Evolutionary conservation across 2,113 vertebrate genomes (phyloP), one percentile per base, ranked within the genome.

Genomic region (Pseudorectes ferrugineus): DNA sequence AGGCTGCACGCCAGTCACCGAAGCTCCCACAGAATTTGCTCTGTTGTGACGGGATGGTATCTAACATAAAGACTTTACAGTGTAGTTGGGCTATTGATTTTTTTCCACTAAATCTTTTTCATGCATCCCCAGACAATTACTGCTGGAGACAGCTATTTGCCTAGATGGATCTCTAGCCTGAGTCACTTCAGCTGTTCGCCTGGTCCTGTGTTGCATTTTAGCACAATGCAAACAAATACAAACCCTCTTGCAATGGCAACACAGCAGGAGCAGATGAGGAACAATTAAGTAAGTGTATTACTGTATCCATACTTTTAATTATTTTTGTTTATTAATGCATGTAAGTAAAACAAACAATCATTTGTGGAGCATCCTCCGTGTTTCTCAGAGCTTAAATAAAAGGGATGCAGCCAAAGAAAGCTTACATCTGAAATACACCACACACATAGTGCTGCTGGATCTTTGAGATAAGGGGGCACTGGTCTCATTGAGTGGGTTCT

Each of bases 381-480:
- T 42, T 88, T 45, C 75, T 61, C 23, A 36, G 55, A 74, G 49
- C 43, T 95, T 48, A 59, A 57, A 52, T 38, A 31, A 51, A 33
- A 59, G 29, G 17, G 15, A 36, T 57, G 12, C 2, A 67, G 59
- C 28, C 36, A 67, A 55, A 84, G 67, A 11, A 55, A 61, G 46
- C 21, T 73, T 31, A n/a, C 0, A 6, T 29, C 42, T 83, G 72
- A 63, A 80, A 91, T 23, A 8, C 9, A 45, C 31, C 29, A 36
- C 45, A 15, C 0, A 0, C 0, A 1, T 5, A 1, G 12, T 17
- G 55, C n/a, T 51, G 29, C 71, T 45, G 68, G 54, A 54, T 80
- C 63, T 45, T 51, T 17, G 63, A 83, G 68, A 45, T 12, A 38
- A 83, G 18, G 31, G 61, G 38, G 18, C 25, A 48, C 16, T 13